Percentiles rank a stretch among this genome's conserved stretches.
These are phyloP conservation scores for Setophaga kirtlandii DNA, from an alignment of 2,113 vertebrate species.

Conservation along the genomic window DNA sequence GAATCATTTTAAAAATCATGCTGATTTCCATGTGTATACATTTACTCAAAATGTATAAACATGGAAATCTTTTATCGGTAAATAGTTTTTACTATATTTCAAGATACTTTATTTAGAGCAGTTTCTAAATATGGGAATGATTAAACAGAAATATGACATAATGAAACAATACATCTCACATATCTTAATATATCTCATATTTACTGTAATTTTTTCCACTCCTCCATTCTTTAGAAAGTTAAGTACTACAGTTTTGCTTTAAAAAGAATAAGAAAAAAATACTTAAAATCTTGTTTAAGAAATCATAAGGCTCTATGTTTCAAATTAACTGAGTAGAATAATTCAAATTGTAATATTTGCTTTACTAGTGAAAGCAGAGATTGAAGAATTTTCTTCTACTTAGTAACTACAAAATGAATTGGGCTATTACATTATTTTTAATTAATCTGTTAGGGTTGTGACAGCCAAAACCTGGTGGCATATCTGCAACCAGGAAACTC, in stretches of 20 bases:
- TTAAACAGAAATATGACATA: slow-evolving; percentile 12
- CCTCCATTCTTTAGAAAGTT: slow-evolving; percentile 36
- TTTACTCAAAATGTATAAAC: not conserved
- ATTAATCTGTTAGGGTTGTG: slow-evolving; percentile 5
- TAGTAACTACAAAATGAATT: slow-evolving; percentile 50
- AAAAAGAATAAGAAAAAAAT: not conserved
- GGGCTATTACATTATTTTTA: slow-evolving; percentile 52
- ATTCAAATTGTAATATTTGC: slow-evolving; percentile 59
- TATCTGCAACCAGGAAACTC: not conserved
- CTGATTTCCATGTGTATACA: too few relatives aligned
- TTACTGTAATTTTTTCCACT: slow-evolving; percentile 8
- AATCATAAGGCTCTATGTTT: slow-evolving; percentile 59
- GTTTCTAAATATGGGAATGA: slow-evolving; percentile 6
- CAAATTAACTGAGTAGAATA: slow-evolving; percentile 51
- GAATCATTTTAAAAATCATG: not conserved
- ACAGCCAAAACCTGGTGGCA: not conserved
- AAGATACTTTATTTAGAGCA: not conserved
- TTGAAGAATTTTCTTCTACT: slow-evolving; percentile 50
- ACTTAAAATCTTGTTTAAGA: slow-evolving; percentile 36
- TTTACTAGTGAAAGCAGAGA: slow-evolving; percentile 61
- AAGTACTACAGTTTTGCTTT: slow-evolving; percentile 53
- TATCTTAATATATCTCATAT: slow-evolving; percentile 37
- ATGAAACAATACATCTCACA: slow-evolving; percentile 33
- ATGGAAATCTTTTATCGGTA: not conserved
- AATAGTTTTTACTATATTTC: not conserved